Evolutionary conservation across 2,888 invertebrate species (phyloP).

Genomic region (Apamea anceps): DNA sequence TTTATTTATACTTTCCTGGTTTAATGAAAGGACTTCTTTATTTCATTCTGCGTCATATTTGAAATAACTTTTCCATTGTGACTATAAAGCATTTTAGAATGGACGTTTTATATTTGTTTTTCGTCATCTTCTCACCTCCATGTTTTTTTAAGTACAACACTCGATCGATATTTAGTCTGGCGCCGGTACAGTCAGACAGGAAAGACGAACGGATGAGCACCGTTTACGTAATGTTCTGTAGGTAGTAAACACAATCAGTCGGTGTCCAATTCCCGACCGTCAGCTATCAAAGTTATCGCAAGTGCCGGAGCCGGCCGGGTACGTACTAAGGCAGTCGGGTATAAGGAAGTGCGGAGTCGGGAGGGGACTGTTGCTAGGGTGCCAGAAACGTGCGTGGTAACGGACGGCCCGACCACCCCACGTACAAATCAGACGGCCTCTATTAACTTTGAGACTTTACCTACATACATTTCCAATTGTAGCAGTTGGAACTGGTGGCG

Average conservation of each 20-base stretch:
- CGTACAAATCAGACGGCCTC: conserved; percentile 66
- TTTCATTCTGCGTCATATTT: conserved; percentile 10
- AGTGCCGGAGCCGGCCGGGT: conserved; percentile 35
- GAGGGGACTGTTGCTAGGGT: conserved; percentile 62
- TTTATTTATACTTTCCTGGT: conserved; percentile 10
- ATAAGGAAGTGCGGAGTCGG: conserved; percentile 53
- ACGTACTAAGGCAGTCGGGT: conserved; percentile 27
- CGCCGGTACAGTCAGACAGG: conserved; percentile 32
- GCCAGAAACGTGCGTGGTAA: conserved; percentile 64
- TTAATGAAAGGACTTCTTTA: conserved; percentile 16
- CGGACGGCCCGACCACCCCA: conserved; percentile 52
- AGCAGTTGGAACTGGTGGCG: conserved; percentile 48
- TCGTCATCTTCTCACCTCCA: conserved; percentile 22
- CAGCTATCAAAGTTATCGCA: conserved; percentile 66
- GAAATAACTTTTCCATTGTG: not conserved
- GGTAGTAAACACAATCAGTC: conserved; percentile 66
- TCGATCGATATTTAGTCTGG: conserved; percentile 49
- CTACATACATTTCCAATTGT: conserved; percentile 60
- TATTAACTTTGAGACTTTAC: conserved; percentile 67
- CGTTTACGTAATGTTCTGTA: conserved; percentile 58
- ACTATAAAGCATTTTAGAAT: not conserved
- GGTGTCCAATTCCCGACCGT: conserved; percentile 64
- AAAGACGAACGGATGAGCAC: conserved; percentile 46
- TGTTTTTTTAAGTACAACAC: conserved; percentile 38
- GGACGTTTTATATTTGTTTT: not conserved